Conservation (phyloP, 2,888 invertebrate genomes). For the Amblyjoppa proteus region DNA sequence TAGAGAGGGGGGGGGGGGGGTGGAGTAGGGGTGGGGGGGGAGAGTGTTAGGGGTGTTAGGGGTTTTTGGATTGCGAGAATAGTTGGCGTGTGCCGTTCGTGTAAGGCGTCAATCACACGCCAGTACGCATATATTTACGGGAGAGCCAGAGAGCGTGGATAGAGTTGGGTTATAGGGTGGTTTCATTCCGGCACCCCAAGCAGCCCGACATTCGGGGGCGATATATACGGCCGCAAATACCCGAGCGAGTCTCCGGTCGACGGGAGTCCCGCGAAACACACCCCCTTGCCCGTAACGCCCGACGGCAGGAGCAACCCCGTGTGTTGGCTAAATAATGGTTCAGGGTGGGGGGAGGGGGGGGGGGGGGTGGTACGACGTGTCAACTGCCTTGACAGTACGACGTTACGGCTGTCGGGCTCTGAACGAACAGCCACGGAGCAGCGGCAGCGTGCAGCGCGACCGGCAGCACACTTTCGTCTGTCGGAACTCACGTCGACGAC, state of each 20-base stretch:
- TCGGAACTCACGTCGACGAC: conserved; percentile 38
- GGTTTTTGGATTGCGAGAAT: conserved; percentile 63
- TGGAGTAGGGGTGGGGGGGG: background rate
- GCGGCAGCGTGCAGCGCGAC: background rate
- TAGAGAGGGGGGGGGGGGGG: conserved; percentile 3
- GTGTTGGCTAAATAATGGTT: conserved; percentile 84
- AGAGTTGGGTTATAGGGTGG: conserved; percentile 29
- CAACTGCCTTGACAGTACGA: conserved; percentile 83
- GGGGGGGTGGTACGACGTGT: conserved; percentile 81
- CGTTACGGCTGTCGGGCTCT: conserved; percentile 67
- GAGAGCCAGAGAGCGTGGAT: conserved; percentile 7
- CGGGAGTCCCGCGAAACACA: conserved; percentile 79
- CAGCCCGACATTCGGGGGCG: conserved; percentile 28
- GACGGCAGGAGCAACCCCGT: conserved; percentile 68
- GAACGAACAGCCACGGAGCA: background rate
- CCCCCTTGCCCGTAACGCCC: conserved; percentile 77
- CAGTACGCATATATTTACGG: conserved; percentile 83
- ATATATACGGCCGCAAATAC: conserved; percentile 41
- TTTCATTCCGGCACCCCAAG: conserved; percentile 58
- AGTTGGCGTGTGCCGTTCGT: conserved; percentile 78
- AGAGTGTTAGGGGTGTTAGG: background rate
- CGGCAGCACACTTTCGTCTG: conserved; percentile 29
- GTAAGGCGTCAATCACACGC: conserved; percentile 85
- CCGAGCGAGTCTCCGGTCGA: conserved; percentile 67
- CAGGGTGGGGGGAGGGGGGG: conserved; percentile 61